Percentiles rank a stretch among this genome's conserved stretches.
phyloP scores from a whole-genome alignment of 1,140 invertebrate species.

The Pseudachorutes palmiensis region DNA sequence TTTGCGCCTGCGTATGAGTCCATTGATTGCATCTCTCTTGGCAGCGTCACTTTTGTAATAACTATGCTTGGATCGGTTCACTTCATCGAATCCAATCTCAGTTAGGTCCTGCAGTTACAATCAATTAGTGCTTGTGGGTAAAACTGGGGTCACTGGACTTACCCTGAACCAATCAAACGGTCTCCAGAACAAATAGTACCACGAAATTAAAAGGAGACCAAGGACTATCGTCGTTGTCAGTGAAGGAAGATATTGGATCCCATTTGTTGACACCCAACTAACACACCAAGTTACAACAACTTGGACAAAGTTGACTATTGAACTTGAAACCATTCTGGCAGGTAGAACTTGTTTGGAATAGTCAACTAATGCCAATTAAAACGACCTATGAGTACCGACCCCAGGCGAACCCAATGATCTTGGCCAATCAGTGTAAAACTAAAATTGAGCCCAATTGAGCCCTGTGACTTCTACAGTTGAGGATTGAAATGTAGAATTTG shows the following conservation, averaged over 20 bases:
- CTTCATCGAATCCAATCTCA: conserved; percentile 16
- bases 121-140: not conserved
- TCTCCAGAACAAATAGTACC: conserved; percentile 32
- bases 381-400: no score
- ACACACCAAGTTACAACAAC: not conserved
- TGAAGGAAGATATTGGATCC: not conserved
- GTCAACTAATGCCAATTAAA: no score
- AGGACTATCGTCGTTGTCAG: not conserved
- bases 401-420: no score
- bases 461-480: no score
- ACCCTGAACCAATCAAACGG: conserved; percentile 31
- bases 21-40: conserved; percentile 22
- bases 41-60: not conserved
- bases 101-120: conserved; percentile 14
- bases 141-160: conserved; percentile 10
- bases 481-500: no score
- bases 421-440: no score
- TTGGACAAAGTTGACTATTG: not conserved
- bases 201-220: not conserved
- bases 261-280: not conserved
- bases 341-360: no score
- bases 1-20: conserved; percentile 38
- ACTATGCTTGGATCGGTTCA: not conserved
- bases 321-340: not conserved
- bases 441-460: no score